Evolutionary conservation across 2,888 invertebrate genomes (phyloP).

Genomic region (Acheta domesticus): DNA sequence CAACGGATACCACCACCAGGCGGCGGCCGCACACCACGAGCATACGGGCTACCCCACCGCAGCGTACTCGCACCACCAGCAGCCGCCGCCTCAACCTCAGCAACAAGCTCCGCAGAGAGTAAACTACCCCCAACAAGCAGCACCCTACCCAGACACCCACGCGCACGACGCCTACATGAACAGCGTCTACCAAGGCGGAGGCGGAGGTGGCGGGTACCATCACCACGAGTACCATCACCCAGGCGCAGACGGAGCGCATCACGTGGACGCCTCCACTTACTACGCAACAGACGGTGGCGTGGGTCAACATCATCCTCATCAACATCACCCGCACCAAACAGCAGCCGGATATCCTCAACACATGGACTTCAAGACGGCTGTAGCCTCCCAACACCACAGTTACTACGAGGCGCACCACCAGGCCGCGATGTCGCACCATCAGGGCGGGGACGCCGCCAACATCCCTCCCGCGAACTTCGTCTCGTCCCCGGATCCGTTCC

Average conservation of each 20-base stretch:
- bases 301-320: conserved; percentile 40
- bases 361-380: conserved; percentile 38
- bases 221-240: conserved; percentile 41
- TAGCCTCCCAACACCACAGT: conserved; percentile 43
- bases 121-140: conserved; percentile 30
- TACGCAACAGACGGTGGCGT: conserved; percentile 30
- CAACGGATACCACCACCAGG: conserved; percentile 52
- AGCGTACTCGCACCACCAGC: conserved; percentile 39
- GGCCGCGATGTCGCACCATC: conserved; percentile 25
- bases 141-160: conserved; percentile 49
- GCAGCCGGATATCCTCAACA: neutral
- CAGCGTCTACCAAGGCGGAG: conserved; percentile 49
- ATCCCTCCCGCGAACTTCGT: conserved; percentile 49
- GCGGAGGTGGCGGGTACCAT: conserved; percentile 41
- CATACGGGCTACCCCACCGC: conserved; percentile 39
- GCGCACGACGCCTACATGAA: conserved; percentile 31
- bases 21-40: conserved; percentile 19
- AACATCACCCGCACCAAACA: conserved; percentile 43
- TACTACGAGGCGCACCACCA: conserved; percentile 47
- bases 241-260: conserved; percentile 23
- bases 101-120: conserved; percentile 41
- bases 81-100: conserved; percentile 42
- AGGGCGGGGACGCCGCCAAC: conserved; percentile 52
- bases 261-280: neutral
- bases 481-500: conserved; percentile 50